phyloP scores from a whole-genome alignment of 2,113 vertebrate genomes.

The Barnardius zonarius region DNA sequence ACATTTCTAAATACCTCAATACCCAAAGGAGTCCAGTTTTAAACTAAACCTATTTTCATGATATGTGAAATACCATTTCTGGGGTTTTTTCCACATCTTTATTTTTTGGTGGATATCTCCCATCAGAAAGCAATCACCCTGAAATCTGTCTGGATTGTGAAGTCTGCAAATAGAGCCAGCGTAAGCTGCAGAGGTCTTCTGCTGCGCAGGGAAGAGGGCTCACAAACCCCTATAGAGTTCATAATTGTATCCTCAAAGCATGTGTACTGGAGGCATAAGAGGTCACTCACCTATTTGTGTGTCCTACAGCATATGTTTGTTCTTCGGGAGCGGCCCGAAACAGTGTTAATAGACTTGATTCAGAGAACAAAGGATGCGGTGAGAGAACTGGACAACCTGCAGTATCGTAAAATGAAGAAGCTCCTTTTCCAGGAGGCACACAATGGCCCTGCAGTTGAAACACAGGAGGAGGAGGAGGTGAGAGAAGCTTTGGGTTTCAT shows the following conservation, averaged over 20 bases:
- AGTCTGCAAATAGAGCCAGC: background rate
- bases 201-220: background rate
- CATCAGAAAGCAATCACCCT: background rate
- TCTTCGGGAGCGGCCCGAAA: slow-evolving; percentile 90
- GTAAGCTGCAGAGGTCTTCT: background rate
- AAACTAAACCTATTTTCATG: background rate
- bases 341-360: slow-evolving; percentile 96
- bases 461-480: slow-evolving; percentile 97
- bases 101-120: background rate
- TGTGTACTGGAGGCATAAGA: background rate
- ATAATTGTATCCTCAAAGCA: background rate
- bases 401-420: slow-evolving; percentile 99
- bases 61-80: background rate
- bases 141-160: background rate
- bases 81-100: background rate
- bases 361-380: slow-evolving; percentile 98
- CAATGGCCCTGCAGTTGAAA: slow-evolving; percentile 92
- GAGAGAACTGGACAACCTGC: slow-evolving; percentile 97
- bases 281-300: background rate
- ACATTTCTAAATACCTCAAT: background rate
- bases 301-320: slow-evolving; percentile 91
- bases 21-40: background rate
- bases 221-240: background rate
- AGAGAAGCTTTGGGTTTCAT: slow-evolving; percentile 9
- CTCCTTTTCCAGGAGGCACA: slow-evolving; percentile 97